Conservation (phyloP, 2,888 invertebrate genomes). For the Morpho deidamia region DNA sequence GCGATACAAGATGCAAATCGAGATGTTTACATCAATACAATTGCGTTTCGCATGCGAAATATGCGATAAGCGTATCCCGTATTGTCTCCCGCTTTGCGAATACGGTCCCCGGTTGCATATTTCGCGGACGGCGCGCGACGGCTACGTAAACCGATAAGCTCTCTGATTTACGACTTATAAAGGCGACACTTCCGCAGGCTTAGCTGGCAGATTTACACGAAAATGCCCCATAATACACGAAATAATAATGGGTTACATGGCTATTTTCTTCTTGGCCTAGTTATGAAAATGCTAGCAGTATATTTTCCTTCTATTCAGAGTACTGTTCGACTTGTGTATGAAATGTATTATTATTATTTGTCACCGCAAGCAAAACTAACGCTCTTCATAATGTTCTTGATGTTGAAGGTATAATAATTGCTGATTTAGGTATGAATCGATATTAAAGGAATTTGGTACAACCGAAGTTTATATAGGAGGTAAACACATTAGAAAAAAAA, state of each 20-base stretch:
- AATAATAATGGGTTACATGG: constrained; percentile 28
- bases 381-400: too few relatives aligned
- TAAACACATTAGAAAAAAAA: too few relatives aligned
- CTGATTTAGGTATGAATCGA: too few relatives aligned
- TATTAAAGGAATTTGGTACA: too few relatives aligned
- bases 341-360: too few relatives aligned
- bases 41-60: constrained; percentile 26
- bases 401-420: too few relatives aligned
- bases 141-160: constrained; percentile 62
- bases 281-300: constrained; percentile 5
- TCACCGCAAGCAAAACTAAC: too few relatives aligned
- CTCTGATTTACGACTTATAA: constrained; percentile 67
- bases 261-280: constrained; percentile 15
- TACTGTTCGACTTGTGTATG: not conserved
- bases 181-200: constrained; percentile 63
- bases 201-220: constrained; percentile 39
- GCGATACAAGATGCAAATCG: constrained; percentile 17
- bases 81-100: constrained; percentile 26
- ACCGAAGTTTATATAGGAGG: too few relatives aligned
- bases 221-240: constrained; percentile 25
- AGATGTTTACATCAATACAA: constrained; percentile 21
- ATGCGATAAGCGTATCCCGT: constrained; percentile 22
- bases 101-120: constrained; percentile 50
- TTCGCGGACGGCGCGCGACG: constrained; percentile 44
- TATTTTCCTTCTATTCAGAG: constrained; percentile 1